Evolutionary conservation across 2,888 invertebrate genomes (phyloP).

Genomic region (Leptopilina myrica): DNA sequence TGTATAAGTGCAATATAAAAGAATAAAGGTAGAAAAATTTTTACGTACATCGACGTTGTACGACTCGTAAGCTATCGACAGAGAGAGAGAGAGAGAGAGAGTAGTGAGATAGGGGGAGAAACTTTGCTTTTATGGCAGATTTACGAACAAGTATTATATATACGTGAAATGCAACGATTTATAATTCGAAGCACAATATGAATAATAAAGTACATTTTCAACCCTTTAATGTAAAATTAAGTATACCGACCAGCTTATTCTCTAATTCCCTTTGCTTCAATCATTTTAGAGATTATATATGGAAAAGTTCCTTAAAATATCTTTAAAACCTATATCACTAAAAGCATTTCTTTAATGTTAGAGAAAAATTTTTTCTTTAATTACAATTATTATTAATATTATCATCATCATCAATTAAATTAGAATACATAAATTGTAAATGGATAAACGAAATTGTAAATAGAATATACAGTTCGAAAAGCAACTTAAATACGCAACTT

Average conservation of each 20-base stretch:
- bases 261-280: background rate
- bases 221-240: slow-evolving; percentile 21
- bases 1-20: slow-evolving; percentile 1
- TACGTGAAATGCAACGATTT: background rate
- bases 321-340: no score
- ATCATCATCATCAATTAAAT: no score
- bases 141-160: background rate
- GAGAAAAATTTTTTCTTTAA: no score
- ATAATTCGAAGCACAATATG: slow-evolving; percentile 19
- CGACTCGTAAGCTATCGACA: slow-evolving; percentile 11
- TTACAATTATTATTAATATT: no score
- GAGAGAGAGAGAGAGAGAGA: no score
- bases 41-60: background rate
- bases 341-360: no score
- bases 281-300: background rate
- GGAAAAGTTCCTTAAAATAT: no score
- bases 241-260: background rate
- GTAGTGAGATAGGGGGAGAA: background rate
- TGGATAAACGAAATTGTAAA: no score
- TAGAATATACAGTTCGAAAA: no score
- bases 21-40: background rate
- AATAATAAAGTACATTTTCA: slow-evolving; percentile 4
- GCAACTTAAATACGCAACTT: no score
- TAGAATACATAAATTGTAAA: no score
- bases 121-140: slow-evolving; percentile 34